Percentiles rank a stretch among this genome's conserved stretches.
Evolutionary conservation across 1,140 invertebrate species (phyloP).

Genomic region (Neuroterus valhalla): DNA sequence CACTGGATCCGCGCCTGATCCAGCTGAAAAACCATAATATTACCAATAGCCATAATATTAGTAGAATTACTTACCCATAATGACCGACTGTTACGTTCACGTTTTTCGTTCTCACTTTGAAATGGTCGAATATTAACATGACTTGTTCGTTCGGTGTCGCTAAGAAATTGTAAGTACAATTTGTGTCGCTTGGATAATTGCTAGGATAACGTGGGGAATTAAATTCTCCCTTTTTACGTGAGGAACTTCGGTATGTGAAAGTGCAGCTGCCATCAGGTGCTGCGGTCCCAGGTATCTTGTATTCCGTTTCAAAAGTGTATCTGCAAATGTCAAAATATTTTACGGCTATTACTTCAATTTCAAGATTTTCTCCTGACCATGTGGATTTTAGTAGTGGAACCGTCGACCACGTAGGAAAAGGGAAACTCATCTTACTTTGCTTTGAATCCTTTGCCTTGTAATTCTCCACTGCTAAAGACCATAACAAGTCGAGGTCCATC

Average conservation of each 20-base stretch:
- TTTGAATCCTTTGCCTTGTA: conserved; percentile 93
- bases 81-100: conserved; percentile 75
- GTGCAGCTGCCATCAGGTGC: conserved; percentile 91
- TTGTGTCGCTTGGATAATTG: conserved; percentile 94
- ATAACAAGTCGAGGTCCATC: conserved; percentile 95
- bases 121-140: conserved; percentile 93
- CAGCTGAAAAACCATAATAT: too few species aligned
- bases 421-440: conserved; percentile 76
- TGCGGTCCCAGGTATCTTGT: conserved; percentile 95
- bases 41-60: not conserved
- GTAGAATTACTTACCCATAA: conserved; percentile 75
- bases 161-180: conserved; percentile 93
- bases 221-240: conserved; percentile 90
- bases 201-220: conserved; percentile 97
- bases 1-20: too few species aligned
- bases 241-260: conserved; percentile 92
- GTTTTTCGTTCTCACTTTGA: conserved; percentile 87
- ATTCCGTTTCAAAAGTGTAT: conserved; percentile 92
- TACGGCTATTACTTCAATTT: not conserved
- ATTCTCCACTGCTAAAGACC: conserved; percentile 93
- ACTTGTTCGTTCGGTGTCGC: conserved; percentile 92
- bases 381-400: too few species aligned
- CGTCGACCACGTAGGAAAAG: too few species aligned
- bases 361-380: too few species aligned
- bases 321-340: conserved; percentile 44